These are phyloP conservation scores for Meriones unguiculatus DNA, from an alignment of 2,113 vertebrate genomes.

Conservation along the genomic window DNA sequence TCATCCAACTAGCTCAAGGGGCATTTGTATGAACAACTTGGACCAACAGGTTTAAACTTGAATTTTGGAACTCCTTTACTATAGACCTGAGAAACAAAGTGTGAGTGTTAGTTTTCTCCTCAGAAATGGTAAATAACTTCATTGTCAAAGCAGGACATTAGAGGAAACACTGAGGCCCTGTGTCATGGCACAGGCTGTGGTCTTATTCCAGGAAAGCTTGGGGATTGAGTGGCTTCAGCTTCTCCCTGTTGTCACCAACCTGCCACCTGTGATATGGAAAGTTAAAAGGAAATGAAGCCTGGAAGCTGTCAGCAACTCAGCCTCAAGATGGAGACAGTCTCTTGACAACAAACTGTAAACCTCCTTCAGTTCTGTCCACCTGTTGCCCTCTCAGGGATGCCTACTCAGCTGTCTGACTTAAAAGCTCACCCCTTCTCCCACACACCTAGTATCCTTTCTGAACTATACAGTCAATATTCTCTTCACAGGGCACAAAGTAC, in stretches of 20 bases:
- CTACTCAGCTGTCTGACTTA: neutral
- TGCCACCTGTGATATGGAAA: fast-evolving
- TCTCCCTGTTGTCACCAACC: neutral
- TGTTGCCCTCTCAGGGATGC: fast-evolving
- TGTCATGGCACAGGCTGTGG: neutral
- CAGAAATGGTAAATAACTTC: neutral
- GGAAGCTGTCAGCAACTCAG: too few relatives aligned
- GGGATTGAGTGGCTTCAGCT: neutral
- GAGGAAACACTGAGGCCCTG: neutral
- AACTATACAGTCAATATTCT: neutral
- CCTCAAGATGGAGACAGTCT: neutral
- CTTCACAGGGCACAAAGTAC: neutral
- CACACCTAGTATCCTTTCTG: neutral
- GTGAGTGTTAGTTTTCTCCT: neutral
- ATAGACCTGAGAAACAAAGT: neutral
- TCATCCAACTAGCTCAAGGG: neutral
- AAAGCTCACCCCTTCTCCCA: neutral
- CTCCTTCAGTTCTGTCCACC: neutral
- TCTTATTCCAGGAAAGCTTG: too few relatives aligned
- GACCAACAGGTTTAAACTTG: neutral
- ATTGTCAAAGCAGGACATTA: neutral
- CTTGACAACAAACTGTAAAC: too few relatives aligned
- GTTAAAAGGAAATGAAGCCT: neutral
- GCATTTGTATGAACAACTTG: neutral
- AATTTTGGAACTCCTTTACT: neutral